Base-by-base conservation (phyloP, 2,797 vertebrate genomes). In the Acanthis flammea region DNA sequence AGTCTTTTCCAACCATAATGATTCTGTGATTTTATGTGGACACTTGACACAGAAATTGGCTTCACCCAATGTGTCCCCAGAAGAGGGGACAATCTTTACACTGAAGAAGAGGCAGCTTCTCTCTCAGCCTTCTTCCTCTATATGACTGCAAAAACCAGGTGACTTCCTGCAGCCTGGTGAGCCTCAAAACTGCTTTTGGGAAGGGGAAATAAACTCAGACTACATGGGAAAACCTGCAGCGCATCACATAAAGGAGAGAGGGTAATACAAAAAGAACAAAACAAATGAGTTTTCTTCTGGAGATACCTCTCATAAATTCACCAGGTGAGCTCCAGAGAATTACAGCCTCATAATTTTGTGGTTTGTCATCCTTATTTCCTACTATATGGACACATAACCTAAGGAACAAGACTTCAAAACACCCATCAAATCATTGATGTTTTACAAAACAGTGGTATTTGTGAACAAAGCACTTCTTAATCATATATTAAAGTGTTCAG, bases 341-440 rank as follows among this genome's bases (percentile, higher is more conserved):
- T 30, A 70, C 0, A 1, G 11, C 24, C 24, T 35, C 1, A 1
- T 50, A 65, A 61, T 13, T 37, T 28, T 21, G 2, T 30, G 44
- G n/a, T 85, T 65, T 54, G 31, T 55, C 53, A 68, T 39, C 28
- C 31, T 61, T 83, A 66, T 66, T 86, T 80, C n/a, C 44, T 37
- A 62, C 23, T 47, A 27, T 10, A 17, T 17, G 31, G 47, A 70
- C 25, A 55, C 21, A 71, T 35, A 66, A 73, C 15, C 18, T 42
- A 58, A 70, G 44, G 51, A 83, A 70, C 23, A 50, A 57, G 39
- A 65, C 35, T 60, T 53, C 45, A 72, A 75, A 88, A 13, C 8
- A 83, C 41, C 33, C 33, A 50, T 8, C 31, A 73, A 73, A 66
- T n/a, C 39, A 55, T 31, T 5, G 2, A 25, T 30, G 16, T 62